Conservation (phyloP, 2,797 vertebrate genomes). For the Miichthys miiuy region DNA sequence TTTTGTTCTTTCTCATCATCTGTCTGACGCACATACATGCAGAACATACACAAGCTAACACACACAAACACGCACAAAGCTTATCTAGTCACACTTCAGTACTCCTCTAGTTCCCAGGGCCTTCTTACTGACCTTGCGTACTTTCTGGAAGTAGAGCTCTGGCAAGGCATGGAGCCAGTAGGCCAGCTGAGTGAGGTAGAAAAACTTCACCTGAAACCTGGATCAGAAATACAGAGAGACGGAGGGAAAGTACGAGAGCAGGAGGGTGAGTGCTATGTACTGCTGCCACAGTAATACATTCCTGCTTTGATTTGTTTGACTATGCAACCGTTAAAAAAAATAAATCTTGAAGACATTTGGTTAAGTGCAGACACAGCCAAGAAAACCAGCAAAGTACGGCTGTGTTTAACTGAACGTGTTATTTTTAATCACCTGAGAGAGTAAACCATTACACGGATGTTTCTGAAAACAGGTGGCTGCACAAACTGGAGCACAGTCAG, state of each 20-base stretch:
- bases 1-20: neutral
- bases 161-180: slow-evolving; percentile 98
- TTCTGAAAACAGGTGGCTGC: neutral
- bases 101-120: slow-evolving; percentile 55
- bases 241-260: neutral
- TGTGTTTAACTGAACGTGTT: neutral
- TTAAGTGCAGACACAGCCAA: neutral
- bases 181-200: slow-evolving; percentile 97
- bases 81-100: slow-evolving; percentile 51
- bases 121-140: slow-evolving; percentile 93
- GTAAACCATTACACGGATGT: neutral
- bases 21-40: slow-evolving; percentile 3
- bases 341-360: neutral
- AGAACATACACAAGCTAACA: neutral
- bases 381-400: neutral
- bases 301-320: neutral
- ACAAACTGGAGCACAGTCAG: neutral
- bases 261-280: neutral
- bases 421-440: neutral
- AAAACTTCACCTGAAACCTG: slow-evolving; percentile 99
- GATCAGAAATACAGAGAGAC: slow-evolving; percentile 31
- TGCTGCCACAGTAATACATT: neutral
- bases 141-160: slow-evolving; percentile 99
- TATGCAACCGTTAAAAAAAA: neutral
- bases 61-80: slow-evolving; percentile 9